Conservation (phyloP, 2,113 vertebrate species). For the Coracopsis vasa region DNA sequence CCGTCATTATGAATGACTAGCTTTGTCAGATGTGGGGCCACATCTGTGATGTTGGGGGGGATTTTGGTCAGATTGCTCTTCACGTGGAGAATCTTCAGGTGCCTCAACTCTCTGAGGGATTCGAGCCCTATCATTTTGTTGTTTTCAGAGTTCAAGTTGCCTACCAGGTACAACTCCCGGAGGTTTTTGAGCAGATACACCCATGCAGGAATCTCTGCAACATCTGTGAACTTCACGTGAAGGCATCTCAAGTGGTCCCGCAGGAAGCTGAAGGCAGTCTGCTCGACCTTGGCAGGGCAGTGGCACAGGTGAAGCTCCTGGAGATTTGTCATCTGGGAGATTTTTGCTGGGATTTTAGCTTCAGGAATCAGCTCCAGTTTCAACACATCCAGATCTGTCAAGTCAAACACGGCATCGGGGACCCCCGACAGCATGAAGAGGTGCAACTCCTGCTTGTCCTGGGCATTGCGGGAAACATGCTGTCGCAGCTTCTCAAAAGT, state of each 20-base stretch:
- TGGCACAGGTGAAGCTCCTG: constrained; percentile 97
- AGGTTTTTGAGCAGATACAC: constrained; percentile 94
- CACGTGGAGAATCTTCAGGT: constrained; percentile 91
- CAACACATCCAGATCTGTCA: constrained; percentile 92
- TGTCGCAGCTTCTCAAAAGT: constrained; percentile 94
- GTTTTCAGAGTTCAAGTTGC: constrained; percentile 97
- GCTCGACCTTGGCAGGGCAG: constrained; percentile 96
- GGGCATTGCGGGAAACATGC: constrained; percentile 89
- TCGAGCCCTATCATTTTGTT: constrained; percentile 99
- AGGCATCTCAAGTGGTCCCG: constrained; percentile 96
- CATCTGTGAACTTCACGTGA: constrained; percentile 98
- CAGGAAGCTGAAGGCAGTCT: constrained; percentile 96
- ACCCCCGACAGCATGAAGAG: constrained; percentile 96
- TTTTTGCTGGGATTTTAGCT: constrained; percentile 93
- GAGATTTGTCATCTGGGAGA: constrained; percentile 96
- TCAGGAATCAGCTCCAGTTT: constrained; percentile 96
- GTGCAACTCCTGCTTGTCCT: constrained; percentile 93
- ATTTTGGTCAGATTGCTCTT: constrained; percentile 99
- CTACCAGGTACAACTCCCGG: constrained; percentile 91
- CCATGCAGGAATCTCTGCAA: constrained; percentile 96
- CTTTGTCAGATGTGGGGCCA: constrained; percentile 92
- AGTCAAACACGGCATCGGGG: constrained; percentile 93
- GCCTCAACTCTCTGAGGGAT: constrained; percentile 91
- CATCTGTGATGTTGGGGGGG: constrained; percentile 95
- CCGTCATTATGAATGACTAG: constrained; percentile 96